Evolutionary conservation across 2,113 vertebrate genomes (phyloP), one percentile per base, ranked within the genome.

Genomic region (Pomatorhinus ruficollis): DNA sequence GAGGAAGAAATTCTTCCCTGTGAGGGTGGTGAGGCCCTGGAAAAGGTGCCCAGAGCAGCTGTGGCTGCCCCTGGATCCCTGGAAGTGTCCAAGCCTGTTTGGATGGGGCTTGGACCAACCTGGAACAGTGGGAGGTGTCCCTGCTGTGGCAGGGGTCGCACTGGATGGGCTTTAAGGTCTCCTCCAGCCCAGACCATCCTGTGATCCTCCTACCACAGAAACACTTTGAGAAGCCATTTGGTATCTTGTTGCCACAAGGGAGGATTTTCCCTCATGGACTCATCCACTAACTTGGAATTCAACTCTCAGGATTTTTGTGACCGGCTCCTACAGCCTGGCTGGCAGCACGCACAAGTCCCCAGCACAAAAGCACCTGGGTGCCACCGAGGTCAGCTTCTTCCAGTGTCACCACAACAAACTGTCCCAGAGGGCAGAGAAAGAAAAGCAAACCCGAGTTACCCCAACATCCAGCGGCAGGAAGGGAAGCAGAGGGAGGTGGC

Each of bases 381-480:
- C 28, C 84, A 24, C 79, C 1, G 0, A 52, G 31, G 7, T 1
- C 33, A 25, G 11, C 6, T 57, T 14, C 59, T 37, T 42, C 60
- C 27, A n/a, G 4, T 0, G 7, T 13, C 52, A n/a, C 63, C 70
- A 3, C 7, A 31, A n/a, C 37, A 11, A 76, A 65, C 10, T 4
- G 1, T 2, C 23, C 52, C 35, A 17, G 52, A 5, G 31, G 15
- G 69, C 64, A 89, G 70, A n/a, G 39, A 57, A 37, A 28, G 44
- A 3, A 74, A 68, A 81, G 64, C 89, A 70, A 81, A 71, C 8
- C 71, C 30, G 45, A 24, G 11, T 3, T 65, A 7, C 60, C 53
- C 5, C 0, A 68, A 4, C 2, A 57, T 11, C 37, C 53, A 24
- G 59, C 0, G 1, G 20, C 18, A 60, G 53, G 59, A 12, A 15